Evolutionary conservation across 2,113 vertebrate species (phyloP).

Genomic region (Monopterus albus): DNA sequence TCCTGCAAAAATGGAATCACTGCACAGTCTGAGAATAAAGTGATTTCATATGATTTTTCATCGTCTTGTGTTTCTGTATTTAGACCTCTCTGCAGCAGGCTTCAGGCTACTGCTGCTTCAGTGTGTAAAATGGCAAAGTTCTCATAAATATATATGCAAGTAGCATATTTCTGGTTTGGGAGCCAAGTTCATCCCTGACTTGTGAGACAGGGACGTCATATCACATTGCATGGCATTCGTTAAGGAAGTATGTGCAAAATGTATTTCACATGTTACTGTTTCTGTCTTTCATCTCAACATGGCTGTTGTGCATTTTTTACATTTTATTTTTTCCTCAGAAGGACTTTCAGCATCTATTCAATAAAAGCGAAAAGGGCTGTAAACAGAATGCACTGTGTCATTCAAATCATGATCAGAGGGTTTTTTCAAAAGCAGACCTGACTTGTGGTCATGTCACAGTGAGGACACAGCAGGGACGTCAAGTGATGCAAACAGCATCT

Average conservation of each 20-base stretch:
- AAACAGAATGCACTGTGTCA: slow-evolving; percentile 74
- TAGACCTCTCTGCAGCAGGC: slow-evolving; percentile 4
- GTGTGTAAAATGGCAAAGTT: slow-evolving; percentile 13
- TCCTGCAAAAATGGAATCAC: slow-evolving; percentile 93
- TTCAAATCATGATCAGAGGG: slow-evolving; percentile 66
- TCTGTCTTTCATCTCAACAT: slow-evolving; percentile 63
- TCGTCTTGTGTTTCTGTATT: slow-evolving; percentile 79
- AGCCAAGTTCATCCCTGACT: slow-evolving; percentile 4
- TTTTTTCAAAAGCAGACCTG: slow-evolving; percentile 30
- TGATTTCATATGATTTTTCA: slow-evolving; percentile 87
- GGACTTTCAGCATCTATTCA: slow-evolving; percentile 69
- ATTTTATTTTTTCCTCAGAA: slow-evolving; percentile 35
- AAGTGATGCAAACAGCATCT: slow-evolving; percentile 53
- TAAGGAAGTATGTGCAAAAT: slow-evolving; percentile 50
- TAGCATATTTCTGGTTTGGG: slow-evolving; percentile 20
- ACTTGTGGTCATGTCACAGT: slow-evolving; percentile 34
- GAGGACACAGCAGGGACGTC: slow-evolving; percentile 31
- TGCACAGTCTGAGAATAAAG: slow-evolving; percentile 84
- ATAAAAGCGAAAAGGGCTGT: slow-evolving; percentile 79
- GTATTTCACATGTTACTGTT: slow-evolving; percentile 63
- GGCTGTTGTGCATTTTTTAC: slow-evolving; percentile 53
- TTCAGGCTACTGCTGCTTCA: not conserved
- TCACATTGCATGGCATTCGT: slow-evolving; percentile 53
- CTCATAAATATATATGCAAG: not conserved
- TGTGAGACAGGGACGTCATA: slow-evolving; percentile 26